These are phyloP conservation scores for Andrena bicolor DNA, from an alignment of 2,888 invertebrate species.

Conservation along the genomic window DNA sequence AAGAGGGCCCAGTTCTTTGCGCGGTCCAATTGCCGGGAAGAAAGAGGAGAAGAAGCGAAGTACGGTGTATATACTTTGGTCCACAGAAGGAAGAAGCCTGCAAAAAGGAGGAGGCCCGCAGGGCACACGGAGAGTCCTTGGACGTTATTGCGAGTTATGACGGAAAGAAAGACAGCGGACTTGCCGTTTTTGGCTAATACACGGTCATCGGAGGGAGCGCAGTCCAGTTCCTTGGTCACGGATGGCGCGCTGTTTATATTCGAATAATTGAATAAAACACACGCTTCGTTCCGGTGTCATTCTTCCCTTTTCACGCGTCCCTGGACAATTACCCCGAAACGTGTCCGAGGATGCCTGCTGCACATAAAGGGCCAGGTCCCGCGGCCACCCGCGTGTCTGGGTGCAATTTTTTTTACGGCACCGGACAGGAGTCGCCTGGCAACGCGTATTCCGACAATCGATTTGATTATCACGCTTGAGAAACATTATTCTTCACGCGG, in stretches of 20 bases:
- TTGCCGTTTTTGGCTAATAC: constrained; percentile 58
- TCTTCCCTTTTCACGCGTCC: neutral
- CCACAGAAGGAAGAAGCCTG: constrained; percentile 14
- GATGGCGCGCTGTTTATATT: constrained; percentile 30
- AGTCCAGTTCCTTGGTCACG: constrained; percentile 19
- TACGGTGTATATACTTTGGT: constrained; percentile 12
- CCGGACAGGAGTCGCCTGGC: neutral
- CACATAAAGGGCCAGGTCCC: neutral
- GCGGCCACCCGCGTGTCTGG: neutral
- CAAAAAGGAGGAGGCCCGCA: constrained; percentile 26
- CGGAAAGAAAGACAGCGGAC: constrained; percentile 28
- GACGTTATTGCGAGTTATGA: constrained; percentile 56
- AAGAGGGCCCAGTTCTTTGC: constrained; percentile 5
- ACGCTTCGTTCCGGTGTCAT: neutral
- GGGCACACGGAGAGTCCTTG: constrained; percentile 4
- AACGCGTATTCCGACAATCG: neutral
- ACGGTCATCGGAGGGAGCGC: constrained; percentile 43
- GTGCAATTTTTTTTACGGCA: neutral
- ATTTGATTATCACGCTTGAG: too few species aligned
- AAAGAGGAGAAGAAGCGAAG: constrained; percentile 24
- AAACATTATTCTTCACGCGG: too few species aligned
- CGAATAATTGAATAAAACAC: constrained; percentile 47
- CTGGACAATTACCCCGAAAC: neutral
- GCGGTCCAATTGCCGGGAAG: constrained; percentile 20
- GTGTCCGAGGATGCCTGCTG: neutral